Conservation (phyloP, 2,113 vertebrate genomes). For the Larimichthys polyactis region DNA sequence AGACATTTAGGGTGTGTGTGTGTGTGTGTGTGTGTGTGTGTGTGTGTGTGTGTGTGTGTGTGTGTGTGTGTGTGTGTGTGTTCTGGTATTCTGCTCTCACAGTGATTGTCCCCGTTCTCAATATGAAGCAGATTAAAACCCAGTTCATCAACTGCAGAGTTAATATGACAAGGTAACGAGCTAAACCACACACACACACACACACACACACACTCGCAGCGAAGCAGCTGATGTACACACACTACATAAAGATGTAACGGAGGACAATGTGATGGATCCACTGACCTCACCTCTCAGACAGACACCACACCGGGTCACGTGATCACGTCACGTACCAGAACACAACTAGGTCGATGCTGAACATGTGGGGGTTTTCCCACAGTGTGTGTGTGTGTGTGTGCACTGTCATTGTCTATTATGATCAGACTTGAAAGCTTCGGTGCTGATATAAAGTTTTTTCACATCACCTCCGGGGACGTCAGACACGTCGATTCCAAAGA, state of each 20-base stretch:
- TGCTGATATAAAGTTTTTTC: neutral
- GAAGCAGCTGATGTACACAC: neutral
- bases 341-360: constrained; percentile 27
- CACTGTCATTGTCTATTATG: constrained; percentile 3
- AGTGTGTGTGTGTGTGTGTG: neutral
- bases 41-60: neutral
- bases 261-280: no score
- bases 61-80: no score
- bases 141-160: constrained; percentile 41
- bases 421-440: constrained; percentile 12
- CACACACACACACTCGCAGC: neutral
- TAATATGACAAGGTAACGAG: constrained; percentile 41
- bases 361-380: constrained; percentile 11
- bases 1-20: constrained; percentile 9
- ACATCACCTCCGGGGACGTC: neutral
- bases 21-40: no score
- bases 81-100: constrained; percentile 26
- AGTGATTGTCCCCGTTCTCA: constrained; percentile 21
- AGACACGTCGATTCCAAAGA: neutral
- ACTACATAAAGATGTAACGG: no score
- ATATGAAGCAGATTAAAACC: constrained; percentile 39
- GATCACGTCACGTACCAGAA: neutral
- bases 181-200: constrained; percentile 13
- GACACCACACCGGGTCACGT: neutral
- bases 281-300: neutral